phyloP scores from a whole-genome alignment of 2,888 invertebrate genomes.

The Macroteleia sp. region DNA sequence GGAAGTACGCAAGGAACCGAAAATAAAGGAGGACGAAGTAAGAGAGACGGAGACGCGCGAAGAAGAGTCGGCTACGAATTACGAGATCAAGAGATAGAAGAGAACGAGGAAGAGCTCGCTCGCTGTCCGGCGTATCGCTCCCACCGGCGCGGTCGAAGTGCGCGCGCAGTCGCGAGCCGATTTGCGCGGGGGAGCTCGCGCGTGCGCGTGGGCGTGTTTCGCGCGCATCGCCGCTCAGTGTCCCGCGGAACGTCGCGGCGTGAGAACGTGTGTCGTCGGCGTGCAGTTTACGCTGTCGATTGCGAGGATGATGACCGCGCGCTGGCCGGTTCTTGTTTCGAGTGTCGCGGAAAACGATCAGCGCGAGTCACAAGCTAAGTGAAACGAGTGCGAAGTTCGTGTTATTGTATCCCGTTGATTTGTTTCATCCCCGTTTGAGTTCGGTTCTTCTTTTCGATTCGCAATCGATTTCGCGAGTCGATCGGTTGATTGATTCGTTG shows the following conservation, averaged over 20 bases:
- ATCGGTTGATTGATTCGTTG: neutral
- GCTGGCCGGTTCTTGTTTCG: constrained; percentile 63
- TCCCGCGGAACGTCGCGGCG: constrained; percentile 41
- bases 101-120: too few relatives aligned
- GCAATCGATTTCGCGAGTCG: too few relatives aligned
- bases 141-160: neutral
- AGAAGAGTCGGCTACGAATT: neutral
- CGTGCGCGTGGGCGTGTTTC: constrained; percentile 9
- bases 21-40: constrained; percentile 4
- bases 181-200: constrained; percentile 12
- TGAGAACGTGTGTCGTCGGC: constrained; percentile 19
- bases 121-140: too few relatives aligned
- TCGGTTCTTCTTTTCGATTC: too few relatives aligned
- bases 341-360: constrained; percentile 26
- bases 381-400: too few relatives aligned
- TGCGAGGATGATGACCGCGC: constrained; percentile 58
- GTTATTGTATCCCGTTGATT: too few relatives aligned
- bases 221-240: constrained; percentile 23
- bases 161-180: constrained; percentile 22
- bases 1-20: constrained; percentile 7
- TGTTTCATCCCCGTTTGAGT: too few relatives aligned
- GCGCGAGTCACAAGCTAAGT: neutral
- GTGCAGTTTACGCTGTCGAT: constrained; percentile 3
- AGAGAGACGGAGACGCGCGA: too few relatives aligned
- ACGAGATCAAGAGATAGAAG: too few relatives aligned